Percentiles rank a stretch among this genome's conserved stretches.
Conservation (phyloP, 2,113 vertebrate genomes). For the Gallinago media region DNA sequence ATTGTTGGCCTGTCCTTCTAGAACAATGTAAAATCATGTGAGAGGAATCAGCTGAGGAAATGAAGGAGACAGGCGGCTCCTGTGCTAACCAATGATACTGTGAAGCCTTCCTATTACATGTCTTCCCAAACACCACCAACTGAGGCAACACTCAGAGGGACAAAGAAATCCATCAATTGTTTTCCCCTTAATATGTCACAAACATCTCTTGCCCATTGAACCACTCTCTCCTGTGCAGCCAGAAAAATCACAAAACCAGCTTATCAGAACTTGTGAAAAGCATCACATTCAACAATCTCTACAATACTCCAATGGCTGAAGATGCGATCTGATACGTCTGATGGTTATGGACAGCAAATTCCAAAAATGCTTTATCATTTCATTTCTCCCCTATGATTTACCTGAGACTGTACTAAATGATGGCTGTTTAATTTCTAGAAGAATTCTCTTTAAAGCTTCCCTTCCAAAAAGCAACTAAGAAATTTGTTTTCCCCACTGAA, state of each 20-base stretch:
- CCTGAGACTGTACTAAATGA: background rate
- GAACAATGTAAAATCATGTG: background rate
- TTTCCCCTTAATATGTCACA: background rate
- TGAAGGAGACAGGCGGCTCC: background rate
- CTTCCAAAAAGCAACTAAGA: background rate
- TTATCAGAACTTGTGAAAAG: background rate
- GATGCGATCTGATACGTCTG: background rate
- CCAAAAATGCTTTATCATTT: background rate
- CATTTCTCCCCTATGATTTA: background rate
- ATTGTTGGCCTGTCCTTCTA: background rate
- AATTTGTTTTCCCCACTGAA: background rate
- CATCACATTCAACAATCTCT: background rate
- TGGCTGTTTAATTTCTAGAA: background rate
- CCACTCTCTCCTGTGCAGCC: background rate
- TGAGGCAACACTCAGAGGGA: background rate
- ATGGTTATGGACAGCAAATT: background rate
- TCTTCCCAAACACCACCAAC: background rate
- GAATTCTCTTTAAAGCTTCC: background rate
- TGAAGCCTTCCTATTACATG: background rate
- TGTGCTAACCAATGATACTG: background rate
- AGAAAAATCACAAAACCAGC: background rate
- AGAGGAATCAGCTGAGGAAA: background rate
- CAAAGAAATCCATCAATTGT: background rate
- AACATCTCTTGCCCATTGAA: background rate
- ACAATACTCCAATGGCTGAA: background rate